Base-by-base conservation (phyloP, 2,113 vertebrate genomes). In the Dermatemys mawii region DNA sequence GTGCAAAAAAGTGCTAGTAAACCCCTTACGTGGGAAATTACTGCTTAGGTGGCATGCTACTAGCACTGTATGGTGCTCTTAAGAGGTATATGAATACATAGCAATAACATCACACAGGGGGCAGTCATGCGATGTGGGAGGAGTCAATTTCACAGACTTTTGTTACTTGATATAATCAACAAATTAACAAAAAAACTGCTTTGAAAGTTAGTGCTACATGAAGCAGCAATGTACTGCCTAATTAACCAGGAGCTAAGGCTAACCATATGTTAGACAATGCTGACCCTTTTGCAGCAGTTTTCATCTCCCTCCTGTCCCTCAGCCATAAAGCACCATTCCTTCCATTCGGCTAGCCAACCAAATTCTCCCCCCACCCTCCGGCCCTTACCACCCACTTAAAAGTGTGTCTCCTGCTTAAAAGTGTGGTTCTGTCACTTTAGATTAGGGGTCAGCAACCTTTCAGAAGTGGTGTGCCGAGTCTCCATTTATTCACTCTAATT, bases 1-100 rank as follows among this genome's bases (percentile, higher is more conserved):
- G 90, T 91, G 89, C 84, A 95, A 97, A 90, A 97, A 90, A 97
- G 91, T 90, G 95, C 88, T 91, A 94, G 95, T 91, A 96, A 96
- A 96, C 41, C 79, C 67, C 93, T 96, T 92, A 94, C 91, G 80
- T 70, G 55, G 63, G 86, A 93, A 96, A 94, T 95, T 87, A 94
- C 92, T 73, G 86, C 88, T 80, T 93, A 92, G 89, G 92, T 94
- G 96, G 73, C 88, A 88, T 35, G 88, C 35, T 93, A 81, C 95
- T 89, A 90, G 89, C 50, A 83, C 16, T 94, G 55, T 41, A 84
- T 83, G 41, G 22, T 80, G 91, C 73, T 38, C 80, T 91, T 86
- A 82, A 46, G 73, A 46, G 73, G 79, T 84, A 88, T 44, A 27
- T 90, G 54, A 60, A 93, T 12, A 10, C n/a, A 79, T 48, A 90